These are phyloP conservation scores for Crax fasciolata DNA, from an alignment of 2,797 vertebrate genomes.

Conservation along the genomic window DNA sequence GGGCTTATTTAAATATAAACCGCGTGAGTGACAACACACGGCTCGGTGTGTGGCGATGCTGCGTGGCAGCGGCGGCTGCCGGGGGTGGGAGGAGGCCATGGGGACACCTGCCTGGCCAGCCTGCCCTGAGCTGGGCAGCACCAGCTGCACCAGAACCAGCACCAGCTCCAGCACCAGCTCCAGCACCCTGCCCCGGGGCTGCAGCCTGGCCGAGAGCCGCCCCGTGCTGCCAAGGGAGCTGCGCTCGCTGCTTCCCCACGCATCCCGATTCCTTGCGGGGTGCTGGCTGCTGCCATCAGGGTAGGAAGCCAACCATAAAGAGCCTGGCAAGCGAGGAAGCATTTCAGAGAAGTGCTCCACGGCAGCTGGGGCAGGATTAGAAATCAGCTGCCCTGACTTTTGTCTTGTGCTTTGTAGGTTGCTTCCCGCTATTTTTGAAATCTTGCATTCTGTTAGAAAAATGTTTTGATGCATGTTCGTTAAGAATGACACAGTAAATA, in stretches of 20 bases:
- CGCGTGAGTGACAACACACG: background rate
- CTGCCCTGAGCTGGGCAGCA: too few species aligned
- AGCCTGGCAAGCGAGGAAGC: background rate
- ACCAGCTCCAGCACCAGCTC: too few species aligned
- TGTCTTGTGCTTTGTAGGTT: background rate
- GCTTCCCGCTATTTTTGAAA: background rate
- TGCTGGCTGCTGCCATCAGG: background rate
- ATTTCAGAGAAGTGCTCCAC: background rate
- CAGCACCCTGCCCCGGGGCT: too few species aligned
- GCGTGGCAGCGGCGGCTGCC: background rate
- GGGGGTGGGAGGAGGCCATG: slow-evolving; percentile 40
- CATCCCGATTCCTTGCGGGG: background rate
- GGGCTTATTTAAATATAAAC: slow-evolving; percentile 73
- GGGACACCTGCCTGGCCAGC: background rate
- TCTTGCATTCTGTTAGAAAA: background rate
- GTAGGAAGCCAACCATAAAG: slow-evolving; percentile 41
- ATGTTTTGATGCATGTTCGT: background rate
- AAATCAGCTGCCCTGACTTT: background rate
- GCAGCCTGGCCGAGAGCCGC: too few species aligned
- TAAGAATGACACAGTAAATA: background rate
- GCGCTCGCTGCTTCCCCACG: background rate
- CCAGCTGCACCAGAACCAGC: too few species aligned
- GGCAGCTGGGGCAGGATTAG: background rate
- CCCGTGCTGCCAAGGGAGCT: too few species aligned
- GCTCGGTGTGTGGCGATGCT: background rate